phyloP scores from a whole-genome alignment of 2,113 vertebrate genomes.

The Leuciscus idus region DNA sequence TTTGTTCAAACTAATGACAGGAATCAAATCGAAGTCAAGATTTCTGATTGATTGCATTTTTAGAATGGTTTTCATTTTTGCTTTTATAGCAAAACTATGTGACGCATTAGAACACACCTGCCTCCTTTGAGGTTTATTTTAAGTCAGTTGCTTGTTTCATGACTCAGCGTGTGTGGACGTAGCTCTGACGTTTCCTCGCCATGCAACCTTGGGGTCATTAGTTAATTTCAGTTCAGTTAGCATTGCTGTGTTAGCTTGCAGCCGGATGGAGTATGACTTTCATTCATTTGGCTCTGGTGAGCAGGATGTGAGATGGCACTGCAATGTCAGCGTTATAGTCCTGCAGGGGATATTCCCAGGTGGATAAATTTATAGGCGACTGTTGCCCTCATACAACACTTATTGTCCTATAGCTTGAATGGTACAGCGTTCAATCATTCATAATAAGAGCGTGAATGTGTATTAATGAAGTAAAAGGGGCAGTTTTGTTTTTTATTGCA shows the following conservation, averaged over 20 bases:
- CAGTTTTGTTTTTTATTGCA: neutral
- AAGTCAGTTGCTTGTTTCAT: neutral
- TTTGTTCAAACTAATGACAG: neutral
- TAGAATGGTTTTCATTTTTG: neutral
- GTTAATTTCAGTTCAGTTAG: conserved; percentile 18
- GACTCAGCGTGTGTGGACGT: neutral
- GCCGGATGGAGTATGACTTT: neutral
- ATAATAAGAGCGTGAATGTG: neutral
- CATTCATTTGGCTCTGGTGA: conserved; percentile 18
- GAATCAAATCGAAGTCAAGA: neutral
- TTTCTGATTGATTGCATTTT: neutral
- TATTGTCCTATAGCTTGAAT: neutral
- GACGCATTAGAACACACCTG: neutral
- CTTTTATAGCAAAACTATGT: neutral
- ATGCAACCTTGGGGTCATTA: neutral
- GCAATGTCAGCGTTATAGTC: conserved; percentile 39
- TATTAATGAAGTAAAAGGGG: neutral
- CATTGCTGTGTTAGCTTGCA: conserved; percentile 1
- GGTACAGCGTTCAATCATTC: neutral
- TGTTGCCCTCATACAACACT: neutral
- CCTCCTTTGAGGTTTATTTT: conserved; percentile 12
- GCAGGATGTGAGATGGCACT: conserved; percentile 48
- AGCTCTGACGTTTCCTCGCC: neutral
- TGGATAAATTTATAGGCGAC: conserved; percentile 9
- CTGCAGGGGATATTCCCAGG: conserved; percentile 36